Base-by-base conservation (phyloP, 2,888 invertebrate genomes). In the Macrosiphum euphorbiae region DNA sequence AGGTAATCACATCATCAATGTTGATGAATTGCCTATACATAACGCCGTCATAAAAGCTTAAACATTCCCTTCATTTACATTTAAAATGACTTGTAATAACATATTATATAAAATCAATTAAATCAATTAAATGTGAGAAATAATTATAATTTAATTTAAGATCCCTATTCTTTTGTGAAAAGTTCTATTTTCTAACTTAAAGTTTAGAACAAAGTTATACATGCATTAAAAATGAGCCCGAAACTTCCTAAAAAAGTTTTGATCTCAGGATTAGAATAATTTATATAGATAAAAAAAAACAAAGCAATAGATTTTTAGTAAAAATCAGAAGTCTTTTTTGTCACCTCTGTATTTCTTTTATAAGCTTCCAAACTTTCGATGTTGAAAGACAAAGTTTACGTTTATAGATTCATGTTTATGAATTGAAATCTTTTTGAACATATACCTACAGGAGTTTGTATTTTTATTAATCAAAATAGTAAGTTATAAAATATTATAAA, bases 191-290 rank as follows among this genome's bases (percentile, higher is more conserved):
- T 86, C 41, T 85, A 85, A 58, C 86, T 91, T 55, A 3, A 44
- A 67, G 16, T 92, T 26, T 28, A 67, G 26, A 20, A 16, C n/a
- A 47, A 61, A 90, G 90, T 67, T 47, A 58, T 58, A n/a, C 11
- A 52, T 58, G 86, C 28, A 91, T 92, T 67, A 92, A 50, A 92
- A 67, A 91, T 47, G 85, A 92, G 52, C 35, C 10, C 7, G 20
- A 87, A 91, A 90, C 90, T 78, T 90, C 24, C 11, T 78, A 26
- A 35, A 61, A 89, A 44, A 88, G 61, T 92, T 92, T 92, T 50
- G 26, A 92, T 92, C 87, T 87, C 28, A 28, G 50, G 92, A 92
- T 67, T 87, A 88, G 87, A 92, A 92, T 92, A 87, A 87, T 67
- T 87, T 87, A 67, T 58, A 67, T n/a, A n/a, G 20, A 44, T 58